A percentile compares a stretch with the other conserved stretches of the same genome.
phyloP scores from a whole-genome alignment of 2,888 invertebrate species.

The Volucella bombylans region DNA sequence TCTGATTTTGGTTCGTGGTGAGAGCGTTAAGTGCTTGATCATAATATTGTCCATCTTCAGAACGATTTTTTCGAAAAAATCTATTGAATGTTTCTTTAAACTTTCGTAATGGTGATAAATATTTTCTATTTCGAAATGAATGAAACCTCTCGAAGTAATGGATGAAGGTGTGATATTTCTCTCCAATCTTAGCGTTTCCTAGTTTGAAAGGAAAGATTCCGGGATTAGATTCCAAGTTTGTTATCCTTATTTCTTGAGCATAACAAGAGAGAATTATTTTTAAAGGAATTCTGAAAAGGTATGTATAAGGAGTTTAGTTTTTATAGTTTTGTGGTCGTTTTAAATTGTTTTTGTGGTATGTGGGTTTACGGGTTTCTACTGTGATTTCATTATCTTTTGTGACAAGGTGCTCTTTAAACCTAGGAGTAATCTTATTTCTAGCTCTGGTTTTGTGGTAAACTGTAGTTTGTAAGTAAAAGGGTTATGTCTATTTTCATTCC shows the following conservation, averaged over 20 bases:
- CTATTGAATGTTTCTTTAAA: too few relatives aligned
- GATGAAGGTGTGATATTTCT: too few relatives aligned
- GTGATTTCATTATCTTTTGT: too few relatives aligned
- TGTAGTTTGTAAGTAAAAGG: slow-evolving; percentile 17
- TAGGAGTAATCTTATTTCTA: slow-evolving; percentile 37
- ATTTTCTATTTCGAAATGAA: slow-evolving; percentile 18
- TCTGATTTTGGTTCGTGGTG: too few relatives aligned
- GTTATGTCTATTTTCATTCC: slow-evolving; percentile 37
- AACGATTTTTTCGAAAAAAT: too few relatives aligned
- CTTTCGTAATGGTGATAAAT: slow-evolving; percentile 18
- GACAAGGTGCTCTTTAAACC: too few relatives aligned
- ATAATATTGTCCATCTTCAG: too few relatives aligned
- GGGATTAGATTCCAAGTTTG: slow-evolving; percentile 9
- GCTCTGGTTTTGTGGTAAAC: slow-evolving; percentile 35
- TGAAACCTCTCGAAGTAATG: too few relatives aligned
- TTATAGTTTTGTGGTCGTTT: slow-evolving; percentile 10
- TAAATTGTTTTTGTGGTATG: slow-evolving; percentile 45
- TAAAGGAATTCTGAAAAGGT: neutral
- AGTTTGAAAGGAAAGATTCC: neutral
- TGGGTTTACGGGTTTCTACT: slow-evolving; percentile 2
- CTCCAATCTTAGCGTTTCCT: too few relatives aligned
- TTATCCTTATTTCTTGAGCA: slow-evolving; percentile 11
- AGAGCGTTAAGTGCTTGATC: too few relatives aligned
- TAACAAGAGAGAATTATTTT: slow-evolving; percentile 1
- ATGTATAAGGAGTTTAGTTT: slow-evolving; percentile 12